Percentiles rank a stretch among this genome's conserved stretches.
Conservation (phyloP, 2,113 vertebrate species). For the Vanacampus margaritifer region DNA sequence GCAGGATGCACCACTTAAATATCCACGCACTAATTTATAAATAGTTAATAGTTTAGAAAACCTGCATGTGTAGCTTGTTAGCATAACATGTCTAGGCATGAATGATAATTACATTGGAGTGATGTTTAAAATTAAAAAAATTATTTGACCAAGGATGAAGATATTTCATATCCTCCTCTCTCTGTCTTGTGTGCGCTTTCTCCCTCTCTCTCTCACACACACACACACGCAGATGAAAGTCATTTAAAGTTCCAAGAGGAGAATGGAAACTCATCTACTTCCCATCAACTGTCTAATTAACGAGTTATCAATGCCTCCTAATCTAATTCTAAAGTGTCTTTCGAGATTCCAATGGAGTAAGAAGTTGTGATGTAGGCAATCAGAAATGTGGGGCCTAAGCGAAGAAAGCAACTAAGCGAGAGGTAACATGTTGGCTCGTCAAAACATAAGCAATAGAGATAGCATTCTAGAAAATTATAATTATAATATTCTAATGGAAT, state of each 20-base stretch:
- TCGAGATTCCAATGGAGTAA: constrained; percentile 1
- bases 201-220: neutral
- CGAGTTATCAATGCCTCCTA: neutral
- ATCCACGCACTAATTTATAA: no score
- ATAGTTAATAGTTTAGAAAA: no score
- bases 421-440: neutral
- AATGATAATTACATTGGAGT: no score
- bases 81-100: no score
- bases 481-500: neutral
- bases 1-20: no score
- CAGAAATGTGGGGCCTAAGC: neutral
- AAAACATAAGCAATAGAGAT: neutral
- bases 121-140: no score
- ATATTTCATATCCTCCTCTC: neutral
- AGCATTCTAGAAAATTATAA: neutral
- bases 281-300: constrained; percentile 9
- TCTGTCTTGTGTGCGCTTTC: no score
- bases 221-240: neutral
- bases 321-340: neutral
- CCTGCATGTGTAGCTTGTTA: no score
- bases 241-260: neutral
- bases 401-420: neutral
- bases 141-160: no score
- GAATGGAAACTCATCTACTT: neutral
- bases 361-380: neutral